These are phyloP conservation scores for Crypturellus tataupa DNA, from an alignment of 2,797 vertebrate species.

Conservation along the genomic window DNA sequence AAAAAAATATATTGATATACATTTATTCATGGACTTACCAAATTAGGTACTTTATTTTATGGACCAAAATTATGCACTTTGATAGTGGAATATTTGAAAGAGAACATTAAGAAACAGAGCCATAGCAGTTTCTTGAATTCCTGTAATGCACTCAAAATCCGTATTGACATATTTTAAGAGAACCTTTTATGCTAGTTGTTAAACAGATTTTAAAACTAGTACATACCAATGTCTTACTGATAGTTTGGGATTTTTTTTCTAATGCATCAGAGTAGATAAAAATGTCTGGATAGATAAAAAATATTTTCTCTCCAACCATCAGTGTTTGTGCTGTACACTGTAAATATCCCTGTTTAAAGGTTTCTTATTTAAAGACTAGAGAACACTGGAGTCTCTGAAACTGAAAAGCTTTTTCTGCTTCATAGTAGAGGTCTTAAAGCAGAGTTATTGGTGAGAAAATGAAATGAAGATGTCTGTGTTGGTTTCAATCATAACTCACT, in stretches of 20 bases:
- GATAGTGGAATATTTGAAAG: constrained; percentile 49
- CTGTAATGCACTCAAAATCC: constrained; percentile 51
- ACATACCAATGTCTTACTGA: not conserved
- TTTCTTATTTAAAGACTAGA: not conserved
- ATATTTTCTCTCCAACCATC: constrained; percentile 30
- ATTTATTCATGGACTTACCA: not conserved
- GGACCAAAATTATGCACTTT: constrained; percentile 10
- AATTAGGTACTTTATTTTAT: not conserved
- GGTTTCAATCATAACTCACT: constrained; percentile 3
- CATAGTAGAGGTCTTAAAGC: constrained; percentile 24
- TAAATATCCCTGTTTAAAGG: constrained; percentile 34
- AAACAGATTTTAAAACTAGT: not conserved
- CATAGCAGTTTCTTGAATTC: constrained; percentile 43
- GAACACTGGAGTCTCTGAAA: not conserved
- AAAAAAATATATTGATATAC: not conserved
- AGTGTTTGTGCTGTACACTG: constrained; percentile 13
- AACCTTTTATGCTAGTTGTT: not conserved
- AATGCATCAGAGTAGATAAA: constrained; percentile 33
- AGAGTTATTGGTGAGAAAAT: constrained; percentile 19
- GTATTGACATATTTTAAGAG: not conserved
- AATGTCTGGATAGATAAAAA: constrained; percentile 14
- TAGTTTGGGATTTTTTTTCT: constrained; percentile 20
- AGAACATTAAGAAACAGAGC: constrained; percentile 49
- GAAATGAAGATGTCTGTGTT: not conserved
- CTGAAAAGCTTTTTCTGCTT: constrained; percentile 1